These are phyloP conservation scores for Chondrilla cf. caribensis DNA, from an alignment of 37 sponge, comb jelly and placozoan genomes.

Conservation along the genomic window DNA sequence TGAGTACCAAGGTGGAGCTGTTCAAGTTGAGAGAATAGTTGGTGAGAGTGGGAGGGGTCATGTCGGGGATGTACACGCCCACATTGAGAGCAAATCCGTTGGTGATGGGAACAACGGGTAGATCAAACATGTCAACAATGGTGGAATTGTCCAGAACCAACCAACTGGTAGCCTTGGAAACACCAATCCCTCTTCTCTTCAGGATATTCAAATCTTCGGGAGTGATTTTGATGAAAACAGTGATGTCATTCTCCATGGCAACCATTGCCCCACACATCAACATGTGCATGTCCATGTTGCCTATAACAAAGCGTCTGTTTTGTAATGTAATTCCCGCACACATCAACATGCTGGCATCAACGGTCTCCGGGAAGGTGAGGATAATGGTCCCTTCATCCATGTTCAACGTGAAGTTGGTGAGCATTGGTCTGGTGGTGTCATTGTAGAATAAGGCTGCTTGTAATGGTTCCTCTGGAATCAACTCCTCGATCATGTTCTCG, in stretches of 20 bases:
- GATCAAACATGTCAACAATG: slow-evolving; percentile 76
- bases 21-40: slow-evolving; percentile 64
- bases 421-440: slow-evolving; percentile 75
- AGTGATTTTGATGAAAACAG: slow-evolving; percentile 54
- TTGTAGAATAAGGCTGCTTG: slow-evolving; percentile 52
- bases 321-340: slow-evolving; percentile 78
- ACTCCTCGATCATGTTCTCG: slow-evolving; percentile 40
- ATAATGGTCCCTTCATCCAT: slow-evolving; percentile 73
- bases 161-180: slow-evolving; percentile 63
- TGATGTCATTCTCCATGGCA: slow-evolving; percentile 59
- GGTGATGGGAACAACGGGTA: slow-evolving; percentile 39
- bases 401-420: slow-evolving; percentile 81
- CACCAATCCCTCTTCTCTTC: slow-evolving; percentile 73
- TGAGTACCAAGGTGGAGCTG: slow-evolving; percentile 30
- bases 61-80: slow-evolving; percentile 54
- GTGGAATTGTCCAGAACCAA: slow-evolving; percentile 54
- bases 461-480: slow-evolving; percentile 38
- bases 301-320: slow-evolving; percentile 55
- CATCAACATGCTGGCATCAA: slow-evolving; percentile 72
- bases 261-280: slow-evolving; percentile 53
- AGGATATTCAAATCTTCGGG: slow-evolving; percentile 78
- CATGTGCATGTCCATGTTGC: slow-evolving; percentile 47
- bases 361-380: slow-evolving; percentile 77
- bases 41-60: slow-evolving; percentile 59
- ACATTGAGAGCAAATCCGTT: slow-evolving; percentile 57